Conservation (phyloP, 2,113 vertebrate genomes). For the Oreotragus oreotragus region DNA sequence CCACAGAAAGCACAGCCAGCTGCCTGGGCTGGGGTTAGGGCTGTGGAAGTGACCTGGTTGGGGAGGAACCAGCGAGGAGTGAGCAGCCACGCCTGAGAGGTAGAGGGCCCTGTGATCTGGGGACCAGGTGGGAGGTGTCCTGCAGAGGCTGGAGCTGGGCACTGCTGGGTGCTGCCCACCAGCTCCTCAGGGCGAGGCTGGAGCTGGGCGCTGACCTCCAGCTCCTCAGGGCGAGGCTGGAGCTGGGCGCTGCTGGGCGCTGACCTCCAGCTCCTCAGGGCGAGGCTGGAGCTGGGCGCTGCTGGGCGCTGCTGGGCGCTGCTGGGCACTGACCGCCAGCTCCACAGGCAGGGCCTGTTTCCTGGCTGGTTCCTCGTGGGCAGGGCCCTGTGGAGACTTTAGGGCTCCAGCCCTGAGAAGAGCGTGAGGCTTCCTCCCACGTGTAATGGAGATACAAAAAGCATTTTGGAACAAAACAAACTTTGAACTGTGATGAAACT, state of each 20-base stretch:
- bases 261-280: accelerated
- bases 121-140: neutral
- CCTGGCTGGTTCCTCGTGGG: neutral
- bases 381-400: neutral
- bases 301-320: too few relatives aligned
- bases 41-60: neutral
- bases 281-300: neutral
- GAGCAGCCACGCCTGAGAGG: neutral
- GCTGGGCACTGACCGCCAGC: accelerated
- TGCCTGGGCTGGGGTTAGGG: neutral
- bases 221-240: neutral
- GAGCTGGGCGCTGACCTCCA: accelerated
- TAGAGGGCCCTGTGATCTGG: accelerated
- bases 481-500: neutral
- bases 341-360: neutral
- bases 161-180: accelerated
- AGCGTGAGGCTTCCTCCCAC: neutral
- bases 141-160: neutral
- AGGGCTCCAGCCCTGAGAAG: neutral
- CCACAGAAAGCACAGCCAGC: neutral
- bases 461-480: neutral
- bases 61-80: neutral
- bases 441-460: neutral
- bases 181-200: neutral
- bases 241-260: neutral